These are phyloP conservation scores for Leptopterna dolabrata DNA, from an alignment of 2,888 invertebrate genomes.

Conservation along the genomic window DNA sequence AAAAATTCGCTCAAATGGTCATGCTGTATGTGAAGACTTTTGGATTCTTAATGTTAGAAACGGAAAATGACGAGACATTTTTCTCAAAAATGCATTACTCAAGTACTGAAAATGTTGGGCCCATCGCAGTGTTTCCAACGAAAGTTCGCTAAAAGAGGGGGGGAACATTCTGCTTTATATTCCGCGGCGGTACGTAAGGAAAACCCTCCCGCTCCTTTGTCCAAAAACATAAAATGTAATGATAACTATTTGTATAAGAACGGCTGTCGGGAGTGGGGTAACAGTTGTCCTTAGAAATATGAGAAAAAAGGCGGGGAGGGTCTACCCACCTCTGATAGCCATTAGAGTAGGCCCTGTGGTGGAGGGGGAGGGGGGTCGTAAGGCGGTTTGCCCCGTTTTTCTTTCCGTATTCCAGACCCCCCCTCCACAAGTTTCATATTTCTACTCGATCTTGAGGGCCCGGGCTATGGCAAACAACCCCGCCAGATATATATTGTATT, in stretches of 20 bases:
- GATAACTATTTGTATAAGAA: slow-evolving; percentile 53
- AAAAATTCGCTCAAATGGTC: no score
- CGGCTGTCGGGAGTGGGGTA: slow-evolving; percentile 39
- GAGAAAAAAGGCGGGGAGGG: neutral
- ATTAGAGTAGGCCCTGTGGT: neutral
- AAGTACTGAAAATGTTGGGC: no score
- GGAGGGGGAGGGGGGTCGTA: neutral
- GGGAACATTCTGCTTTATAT: slow-evolving; percentile 35
- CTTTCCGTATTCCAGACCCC: slow-evolving; percentile 47
- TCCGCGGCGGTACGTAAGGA: neutral
- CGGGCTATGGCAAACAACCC: slow-evolving; percentile 52
- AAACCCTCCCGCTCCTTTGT: slow-evolving; percentile 7
- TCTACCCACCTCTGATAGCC: neutral
- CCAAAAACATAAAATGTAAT: slow-evolving; percentile 51
- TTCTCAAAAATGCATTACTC: no score
- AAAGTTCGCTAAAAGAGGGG: no score
- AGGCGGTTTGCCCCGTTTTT: slow-evolving; percentile 21
- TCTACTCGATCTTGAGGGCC: slow-evolving; percentile 50
- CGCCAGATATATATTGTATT: slow-evolving; percentile 54
- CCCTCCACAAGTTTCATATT: slow-evolving; percentile 54
- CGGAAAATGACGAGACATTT: no score
- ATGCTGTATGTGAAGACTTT: no score
- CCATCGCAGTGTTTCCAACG: no score
- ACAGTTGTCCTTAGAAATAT: slow-evolving; percentile 54
- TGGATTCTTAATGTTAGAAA: no score